Evolutionary conservation across 2,888 invertebrate species (phyloP).

Genomic region (Leuctra nigra): DNA sequence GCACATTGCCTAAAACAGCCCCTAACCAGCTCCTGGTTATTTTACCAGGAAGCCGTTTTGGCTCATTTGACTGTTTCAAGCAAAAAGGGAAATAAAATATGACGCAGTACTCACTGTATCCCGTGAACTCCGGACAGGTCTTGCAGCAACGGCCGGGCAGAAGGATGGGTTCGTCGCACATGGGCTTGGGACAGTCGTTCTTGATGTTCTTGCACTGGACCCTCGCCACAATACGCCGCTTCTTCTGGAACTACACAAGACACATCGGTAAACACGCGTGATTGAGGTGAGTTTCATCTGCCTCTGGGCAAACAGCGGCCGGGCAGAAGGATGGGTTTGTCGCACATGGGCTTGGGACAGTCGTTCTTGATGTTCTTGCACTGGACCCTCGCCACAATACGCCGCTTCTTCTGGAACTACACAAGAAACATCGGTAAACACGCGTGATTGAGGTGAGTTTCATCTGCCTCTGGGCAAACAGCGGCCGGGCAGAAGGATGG

Average conservation of each 20-base stretch:
- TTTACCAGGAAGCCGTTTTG: no score
- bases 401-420: conserved; percentile 80
- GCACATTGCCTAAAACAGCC: no score
- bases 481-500: conserved; percentile 72
- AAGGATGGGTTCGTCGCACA: conserved; percentile 78
- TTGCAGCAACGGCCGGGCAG: conserved; percentile 87
- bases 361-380: conserved; percentile 89
- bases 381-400: conserved; percentile 81
- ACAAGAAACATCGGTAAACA: neutral
- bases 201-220: conserved; percentile 88
- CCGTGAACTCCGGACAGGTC: conserved; percentile 78
- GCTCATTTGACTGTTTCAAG: no score
- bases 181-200: conserved; percentile 82
- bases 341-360: conserved; percentile 82
- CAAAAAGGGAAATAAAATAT: no score
- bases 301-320: conserved; percentile 89
- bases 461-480: no score
- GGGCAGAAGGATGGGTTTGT: conserved; percentile 74
- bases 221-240: conserved; percentile 78
- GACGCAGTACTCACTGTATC: conserved; percentile 61
- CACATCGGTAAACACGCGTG: neutral
- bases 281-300: no score
- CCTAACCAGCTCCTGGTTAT: no score
- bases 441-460: neutral
- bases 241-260: conserved; percentile 69